Conservation (phyloP, 2,888 invertebrate genomes). For the Allophyes oxyacanthae region DNA sequence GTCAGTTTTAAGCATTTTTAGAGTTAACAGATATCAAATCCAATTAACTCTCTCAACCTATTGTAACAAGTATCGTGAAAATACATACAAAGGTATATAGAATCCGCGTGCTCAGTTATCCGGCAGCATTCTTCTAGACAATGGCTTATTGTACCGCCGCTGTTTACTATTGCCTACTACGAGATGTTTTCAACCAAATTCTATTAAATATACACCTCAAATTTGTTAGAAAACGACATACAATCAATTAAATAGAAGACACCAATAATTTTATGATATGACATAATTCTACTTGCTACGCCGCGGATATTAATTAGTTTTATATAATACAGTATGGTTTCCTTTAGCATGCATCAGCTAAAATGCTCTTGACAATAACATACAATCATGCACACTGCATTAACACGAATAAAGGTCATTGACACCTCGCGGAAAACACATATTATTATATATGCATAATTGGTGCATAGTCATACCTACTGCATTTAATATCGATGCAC, state of each 20-base stretch:
- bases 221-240: slow-evolving; percentile 46
- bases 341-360: slow-evolving; percentile 32
- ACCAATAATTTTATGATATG: slow-evolving; percentile 23
- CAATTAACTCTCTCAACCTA: slow-evolving; percentile 12
- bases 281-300: slow-evolving; percentile 37
- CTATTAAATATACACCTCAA: slow-evolving; percentile 48
- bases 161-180: slow-evolving; percentile 51
- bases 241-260: slow-evolving; percentile 37
- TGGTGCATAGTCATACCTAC: slow-evolving; percentile 27
- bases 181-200: slow-evolving; percentile 51
- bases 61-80: slow-evolving; percentile 43
- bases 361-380: slow-evolving; percentile 42
- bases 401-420: slow-evolving; percentile 70
- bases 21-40: neutral
- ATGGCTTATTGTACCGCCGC: slow-evolving; percentile 54
- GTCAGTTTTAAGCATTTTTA: no score
- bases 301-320: slow-evolving; percentile 7
- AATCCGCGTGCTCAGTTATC: slow-evolving; percentile 40
- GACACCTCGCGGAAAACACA: slow-evolving; percentile 71
- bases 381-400: slow-evolving; percentile 46
- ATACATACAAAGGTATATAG: slow-evolving; percentile 36
- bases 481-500: slow-evolving; percentile 22
- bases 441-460: slow-evolving; percentile 42
- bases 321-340: slow-evolving; percentile 22
- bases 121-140: slow-evolving; percentile 58